phyloP scores from a whole-genome alignment of 2,797 vertebrate genomes.

The Schizothorax lantsangensis region DNA sequence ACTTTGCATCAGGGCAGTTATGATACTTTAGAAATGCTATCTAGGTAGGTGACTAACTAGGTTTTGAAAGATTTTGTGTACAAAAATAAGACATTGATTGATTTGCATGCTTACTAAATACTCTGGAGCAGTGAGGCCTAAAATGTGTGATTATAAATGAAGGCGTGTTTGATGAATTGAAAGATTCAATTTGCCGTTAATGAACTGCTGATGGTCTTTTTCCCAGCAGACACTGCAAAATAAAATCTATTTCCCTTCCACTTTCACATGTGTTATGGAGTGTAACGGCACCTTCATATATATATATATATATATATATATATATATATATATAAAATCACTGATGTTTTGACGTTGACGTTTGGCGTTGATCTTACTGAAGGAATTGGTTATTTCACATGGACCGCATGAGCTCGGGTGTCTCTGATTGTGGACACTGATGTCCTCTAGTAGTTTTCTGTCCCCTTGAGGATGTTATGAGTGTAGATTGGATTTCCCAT shows the following conservation, averaged over 20 bases:
- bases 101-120: neutral
- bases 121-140: neutral
- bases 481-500: conserved; percentile 50
- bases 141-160: conserved; percentile 17
- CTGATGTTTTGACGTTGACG: neutral
- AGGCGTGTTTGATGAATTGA: neutral
- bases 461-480: conserved; percentile 23
- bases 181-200: conserved; percentile 1
- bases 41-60: neutral
- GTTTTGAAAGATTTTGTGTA: neutral
- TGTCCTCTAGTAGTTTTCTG: neutral
- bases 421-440: conserved; percentile 22
- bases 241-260: neutral
- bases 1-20: too few species aligned
- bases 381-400: neutral
- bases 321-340: neutral
- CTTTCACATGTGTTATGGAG: neutral
- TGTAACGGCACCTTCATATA: neutral
- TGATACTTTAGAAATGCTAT: neutral
- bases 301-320: neutral
- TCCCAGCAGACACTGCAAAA: neutral
- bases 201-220: conserved; percentile 1
- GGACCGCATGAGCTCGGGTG: neutral
- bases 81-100: neutral
- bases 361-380: neutral